Conservation (phyloP, 2,888 invertebrate species). For the Eulithis prunata region DNA sequence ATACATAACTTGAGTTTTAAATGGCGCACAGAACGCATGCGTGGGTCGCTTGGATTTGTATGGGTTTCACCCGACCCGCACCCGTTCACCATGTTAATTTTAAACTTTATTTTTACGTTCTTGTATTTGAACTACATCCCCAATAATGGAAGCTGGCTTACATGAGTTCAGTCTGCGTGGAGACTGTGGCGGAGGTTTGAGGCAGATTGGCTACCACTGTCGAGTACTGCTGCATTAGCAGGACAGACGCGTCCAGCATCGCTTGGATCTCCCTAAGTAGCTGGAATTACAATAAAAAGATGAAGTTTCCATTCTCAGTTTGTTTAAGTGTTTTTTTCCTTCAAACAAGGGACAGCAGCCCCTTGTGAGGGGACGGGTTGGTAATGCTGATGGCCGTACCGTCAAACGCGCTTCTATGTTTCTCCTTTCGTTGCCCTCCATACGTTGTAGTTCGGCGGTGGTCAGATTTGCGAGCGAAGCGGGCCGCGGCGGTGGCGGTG, state of each 20-base stretch:
- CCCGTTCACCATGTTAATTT: too few relatives aligned
- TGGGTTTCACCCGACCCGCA: too few relatives aligned
- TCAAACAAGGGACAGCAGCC: too few relatives aligned
- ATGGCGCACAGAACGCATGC: too few relatives aligned
- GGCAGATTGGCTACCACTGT: conserved; percentile 86
- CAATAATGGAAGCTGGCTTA: conserved; percentile 45
- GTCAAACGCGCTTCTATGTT: conserved; percentile 96
- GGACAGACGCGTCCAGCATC: conserved; percentile 95
- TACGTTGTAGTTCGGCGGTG: conserved; percentile 91
- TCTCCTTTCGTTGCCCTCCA: conserved; percentile 95
- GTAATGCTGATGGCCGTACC: conserved; percentile 56
- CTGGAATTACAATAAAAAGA: conserved; percentile 65
- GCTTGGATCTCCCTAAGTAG: conserved; percentile 93
- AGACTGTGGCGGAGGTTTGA: conserved; percentile 67
- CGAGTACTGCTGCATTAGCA: conserved; percentile 97
- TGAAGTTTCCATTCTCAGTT: too few relatives aligned
- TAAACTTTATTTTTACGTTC: too few relatives aligned
- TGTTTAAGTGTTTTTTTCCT: too few relatives aligned
- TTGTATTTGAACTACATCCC: too few relatives aligned
- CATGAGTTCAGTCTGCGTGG: conserved; percentile 73
- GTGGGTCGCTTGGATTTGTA: too few relatives aligned
- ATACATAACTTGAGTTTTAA: too few relatives aligned
- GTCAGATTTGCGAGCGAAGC: conserved; percentile 89
- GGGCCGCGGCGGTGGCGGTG: conserved; percentile 90
- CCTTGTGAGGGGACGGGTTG: too few relatives aligned